phyloP scores from a whole-genome alignment of 2,113 vertebrate genomes.

The Bujurquina vittata region DNA sequence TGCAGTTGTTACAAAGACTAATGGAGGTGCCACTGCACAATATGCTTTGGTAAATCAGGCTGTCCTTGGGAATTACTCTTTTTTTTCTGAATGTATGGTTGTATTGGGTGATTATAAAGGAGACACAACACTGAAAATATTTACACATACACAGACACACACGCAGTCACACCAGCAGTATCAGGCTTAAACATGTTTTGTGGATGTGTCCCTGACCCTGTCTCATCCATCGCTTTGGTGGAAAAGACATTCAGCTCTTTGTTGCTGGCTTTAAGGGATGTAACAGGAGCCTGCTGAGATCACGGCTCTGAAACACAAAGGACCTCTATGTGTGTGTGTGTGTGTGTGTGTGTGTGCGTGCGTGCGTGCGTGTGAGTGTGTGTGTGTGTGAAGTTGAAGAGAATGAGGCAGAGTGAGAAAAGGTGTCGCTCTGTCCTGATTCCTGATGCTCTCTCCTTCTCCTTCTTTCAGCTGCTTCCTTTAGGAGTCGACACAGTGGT shows the following conservation, averaged over 20 bases:
- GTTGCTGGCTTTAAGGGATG: conserved; percentile 49
- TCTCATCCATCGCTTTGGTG: conserved; percentile 36
- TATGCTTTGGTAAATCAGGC: accelerated
- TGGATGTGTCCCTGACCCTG: neutral
- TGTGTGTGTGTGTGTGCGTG: conserved; percentile 53
- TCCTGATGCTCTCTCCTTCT: conserved; percentile 19
- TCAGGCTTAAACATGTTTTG: neutral
- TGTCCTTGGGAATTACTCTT: neutral
- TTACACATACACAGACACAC: neutral
- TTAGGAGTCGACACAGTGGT: neutral
- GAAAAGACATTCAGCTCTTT: conserved; percentile 72
- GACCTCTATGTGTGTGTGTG: conserved; percentile 13
- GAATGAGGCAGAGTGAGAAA: conserved; percentile 25
- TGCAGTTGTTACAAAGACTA: neutral
- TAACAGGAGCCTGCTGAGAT: conserved; percentile 73
- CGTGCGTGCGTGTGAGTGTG: conserved; percentile 36
- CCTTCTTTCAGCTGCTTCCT: neutral
- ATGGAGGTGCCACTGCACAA: neutral
- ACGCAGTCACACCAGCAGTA: neutral
- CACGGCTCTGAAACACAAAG: conserved; percentile 64
- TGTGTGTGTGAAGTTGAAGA: conserved; percentile 33
- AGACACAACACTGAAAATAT: neutral
- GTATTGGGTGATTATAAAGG: conserved; percentile 7
- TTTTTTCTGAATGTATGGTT: conserved; percentile 13
- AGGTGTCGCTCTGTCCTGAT: conserved; percentile 10